Percentiles rank a stretch among this genome's conserved stretches.
phyloP scores from a whole-genome alignment of 1,140 invertebrate genomes.

The Aethina tumida region DNA sequence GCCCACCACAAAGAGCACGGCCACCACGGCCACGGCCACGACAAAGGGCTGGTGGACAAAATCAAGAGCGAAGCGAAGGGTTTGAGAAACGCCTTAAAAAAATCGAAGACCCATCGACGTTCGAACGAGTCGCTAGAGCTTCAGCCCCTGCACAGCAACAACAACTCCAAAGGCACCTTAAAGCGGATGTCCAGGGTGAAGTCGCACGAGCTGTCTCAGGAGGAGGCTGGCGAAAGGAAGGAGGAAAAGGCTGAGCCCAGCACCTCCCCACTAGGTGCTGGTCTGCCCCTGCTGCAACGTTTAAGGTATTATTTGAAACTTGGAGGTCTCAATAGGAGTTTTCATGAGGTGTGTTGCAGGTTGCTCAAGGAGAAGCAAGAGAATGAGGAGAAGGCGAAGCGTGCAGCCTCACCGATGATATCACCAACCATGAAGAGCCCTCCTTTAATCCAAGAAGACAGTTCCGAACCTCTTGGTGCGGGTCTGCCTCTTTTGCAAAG shows the following conservation, averaged over 20 bases:
- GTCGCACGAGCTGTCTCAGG: constrained; percentile 32
- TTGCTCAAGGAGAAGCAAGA: constrained; percentile 79
- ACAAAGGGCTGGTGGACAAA: constrained; percentile 67
- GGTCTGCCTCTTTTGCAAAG: constrained; percentile 70
- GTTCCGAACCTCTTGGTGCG: constrained; percentile 54
- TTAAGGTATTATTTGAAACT: constrained; percentile 38
- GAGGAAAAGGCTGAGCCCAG: constrained; percentile 22
- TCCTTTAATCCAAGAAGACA: constrained; percentile 38
- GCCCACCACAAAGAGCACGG: constrained; percentile 27
- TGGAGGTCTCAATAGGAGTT: neutral
- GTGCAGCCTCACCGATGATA: constrained; percentile 30
- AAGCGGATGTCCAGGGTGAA: constrained; percentile 55
- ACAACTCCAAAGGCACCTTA: constrained; percentile 42
- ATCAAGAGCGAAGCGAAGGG: constrained; percentile 72
- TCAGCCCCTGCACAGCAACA: constrained; percentile 45
- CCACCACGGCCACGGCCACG: constrained; percentile 11
- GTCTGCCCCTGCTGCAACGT: constrained; percentile 66
- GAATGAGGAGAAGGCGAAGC: constrained; percentile 36
- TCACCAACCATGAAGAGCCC: constrained; percentile 33
- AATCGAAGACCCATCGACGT: constrained; percentile 40
- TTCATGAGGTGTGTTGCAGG: constrained; percentile 32
- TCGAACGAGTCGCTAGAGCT: constrained; percentile 57
- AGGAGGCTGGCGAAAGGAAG: constrained; percentile 21
- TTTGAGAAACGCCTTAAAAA: constrained; percentile 44
- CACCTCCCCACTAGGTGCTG: constrained; percentile 65